Base-by-base conservation (phyloP, 2,113 vertebrate genomes). In the Dasyprocta punctata region DNA sequence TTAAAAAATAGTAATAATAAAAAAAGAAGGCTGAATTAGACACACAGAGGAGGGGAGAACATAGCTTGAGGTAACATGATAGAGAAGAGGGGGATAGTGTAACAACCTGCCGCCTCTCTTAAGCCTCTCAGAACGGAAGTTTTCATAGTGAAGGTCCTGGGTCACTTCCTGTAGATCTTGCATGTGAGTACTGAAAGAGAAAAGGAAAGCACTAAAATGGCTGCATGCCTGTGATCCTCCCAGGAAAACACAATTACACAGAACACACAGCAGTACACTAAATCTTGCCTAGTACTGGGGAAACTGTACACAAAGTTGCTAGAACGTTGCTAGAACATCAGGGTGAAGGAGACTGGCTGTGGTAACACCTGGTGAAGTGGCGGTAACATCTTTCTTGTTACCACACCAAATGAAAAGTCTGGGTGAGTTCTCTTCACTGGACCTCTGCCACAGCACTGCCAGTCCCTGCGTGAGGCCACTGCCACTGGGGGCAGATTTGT, bases 91-190 rank as follows among this genome's bases (percentile, higher is more conserved):
- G 95, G 98, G 36, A 60, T 7, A 44, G 36, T 4, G 2, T 16
- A 49, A 93, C 98, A 98, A 99, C 99, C 99, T 99, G 99, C 98
- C 99, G 14, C 99, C 99, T 97, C 99, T 99, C 94, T 99, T 99
- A 97, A 99, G 99, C 96, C 99, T 99, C 90, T 99, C 99, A 0
- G 99, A 99, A 97, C 99, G 99, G 99, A 99, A 99, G 98, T 99
- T 99, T 99, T 99, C 99, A 9, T 99, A 99, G 98, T 99, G 99
- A 87, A 99, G 99, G 97, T 99, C 99, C 98, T 99, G 99, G 94
- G 99, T 99, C 95, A 99, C 99, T 97, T 99, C 99, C 98, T 99
- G 99, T 26, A 99, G 99, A 82, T 99, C 99, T 95, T 99, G 99
- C 99, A 99, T 99, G 89, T 99, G 99, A 44, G 99, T 99, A 96